Percentiles rank a stretch among this genome's conserved stretches.
phyloP scores from a whole-genome alignment of 1,140 invertebrate species.

The Penaeus indicus region DNA sequence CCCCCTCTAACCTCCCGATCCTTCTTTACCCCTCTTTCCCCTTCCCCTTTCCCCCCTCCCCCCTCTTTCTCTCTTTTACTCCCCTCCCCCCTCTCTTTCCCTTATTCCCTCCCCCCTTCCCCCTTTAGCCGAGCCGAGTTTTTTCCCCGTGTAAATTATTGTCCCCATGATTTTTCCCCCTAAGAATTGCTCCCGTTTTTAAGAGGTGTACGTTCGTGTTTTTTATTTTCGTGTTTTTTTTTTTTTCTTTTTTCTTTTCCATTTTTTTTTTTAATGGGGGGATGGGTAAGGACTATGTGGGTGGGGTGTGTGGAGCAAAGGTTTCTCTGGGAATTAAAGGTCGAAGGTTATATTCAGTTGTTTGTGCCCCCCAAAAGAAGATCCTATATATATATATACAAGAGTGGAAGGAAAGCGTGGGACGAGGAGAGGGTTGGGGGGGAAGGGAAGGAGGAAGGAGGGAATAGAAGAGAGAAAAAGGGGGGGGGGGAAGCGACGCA shows the following conservation, averaged over 20 bases:
- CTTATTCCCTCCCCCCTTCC: background rate
- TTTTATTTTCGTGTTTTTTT: too few species aligned
- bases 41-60: background rate
- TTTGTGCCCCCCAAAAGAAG: too few species aligned
- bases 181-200: background rate
- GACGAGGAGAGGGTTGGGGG: background rate
- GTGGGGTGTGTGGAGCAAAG: background rate
- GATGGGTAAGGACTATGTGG: background rate
- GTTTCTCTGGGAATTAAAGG: too few species aligned
- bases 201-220: background rate
- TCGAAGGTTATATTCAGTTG: too few species aligned
- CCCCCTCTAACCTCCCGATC: background rate
- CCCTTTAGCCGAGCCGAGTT: too few species aligned
- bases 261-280: too few species aligned
- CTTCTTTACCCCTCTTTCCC: background rate
- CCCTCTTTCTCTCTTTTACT: too few species aligned
- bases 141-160: too few species aligned
- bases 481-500: background rate
- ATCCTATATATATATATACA: background rate
- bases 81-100: background rate
- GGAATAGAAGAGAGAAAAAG: background rate
- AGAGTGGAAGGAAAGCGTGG: background rate
- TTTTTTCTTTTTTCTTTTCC: too few species aligned
- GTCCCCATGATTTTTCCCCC: background rate
- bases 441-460: background rate